Evolutionary conservation across 2,797 vertebrate species (phyloP).

Genomic region (Chelon labrosus): DNA sequence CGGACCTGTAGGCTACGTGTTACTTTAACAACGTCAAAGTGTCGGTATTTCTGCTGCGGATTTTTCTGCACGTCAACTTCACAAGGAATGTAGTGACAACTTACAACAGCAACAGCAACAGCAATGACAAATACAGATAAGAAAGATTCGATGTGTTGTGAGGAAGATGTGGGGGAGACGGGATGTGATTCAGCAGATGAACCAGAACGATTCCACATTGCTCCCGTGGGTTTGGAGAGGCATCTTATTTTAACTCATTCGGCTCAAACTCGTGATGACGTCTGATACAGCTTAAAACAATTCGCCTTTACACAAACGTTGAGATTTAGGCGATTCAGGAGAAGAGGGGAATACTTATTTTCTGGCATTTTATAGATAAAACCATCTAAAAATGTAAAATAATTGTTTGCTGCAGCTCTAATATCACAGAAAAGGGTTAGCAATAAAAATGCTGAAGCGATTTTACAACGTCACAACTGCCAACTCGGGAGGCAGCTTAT

Average conservation of each 20-base stretch:
- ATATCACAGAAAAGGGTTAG: no score
- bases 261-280: neutral
- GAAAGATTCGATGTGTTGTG: slow-evolving; percentile 9
- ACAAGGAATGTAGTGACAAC: slow-evolving; percentile 7
- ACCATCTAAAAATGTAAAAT: no score
- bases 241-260: neutral
- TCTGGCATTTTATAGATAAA: no score
- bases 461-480: no score
- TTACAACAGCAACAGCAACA: neutral
- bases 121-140: slow-evolving; percentile 10
- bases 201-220: slow-evolving; percentile 10
- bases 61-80: slow-evolving; percentile 1
- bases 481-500: no score
- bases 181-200: slow-evolving; percentile 20
- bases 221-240: neutral
- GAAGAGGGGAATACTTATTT: no score
- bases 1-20: neutral
- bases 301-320: neutral
- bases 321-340: no score
- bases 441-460: no score
- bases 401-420: no score
- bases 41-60: slow-evolving; percentile 17
- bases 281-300: neutral
- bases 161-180: slow-evolving; percentile 8
- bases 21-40: slow-evolving; percentile 11